These are phyloP conservation scores for Clinocottus analis DNA, from an alignment of 2,113 vertebrate genomes.

Conservation along the genomic window DNA sequence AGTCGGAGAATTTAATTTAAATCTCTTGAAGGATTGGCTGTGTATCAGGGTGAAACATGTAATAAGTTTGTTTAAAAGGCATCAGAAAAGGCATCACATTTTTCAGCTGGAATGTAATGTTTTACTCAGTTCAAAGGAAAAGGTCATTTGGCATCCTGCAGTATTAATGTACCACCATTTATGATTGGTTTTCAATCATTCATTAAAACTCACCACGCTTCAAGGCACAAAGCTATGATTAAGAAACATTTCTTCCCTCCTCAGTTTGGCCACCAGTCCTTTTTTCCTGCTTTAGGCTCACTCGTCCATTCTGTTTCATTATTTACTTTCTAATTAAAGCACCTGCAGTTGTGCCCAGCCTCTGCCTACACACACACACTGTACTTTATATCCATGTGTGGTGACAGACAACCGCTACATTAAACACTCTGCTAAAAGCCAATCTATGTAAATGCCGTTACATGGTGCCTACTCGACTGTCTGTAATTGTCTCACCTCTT, in stretches of 20 bases:
- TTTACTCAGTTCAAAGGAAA: slow-evolving; percentile 71
- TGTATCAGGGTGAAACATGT: slow-evolving; percentile 25
- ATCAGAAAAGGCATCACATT: slow-evolving; percentile 31
- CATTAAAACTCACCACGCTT: slow-evolving; percentile 83
- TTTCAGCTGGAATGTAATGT: slow-evolving; percentile 74
- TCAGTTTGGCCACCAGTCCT: slow-evolving; percentile 61
- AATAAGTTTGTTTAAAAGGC: slow-evolving; percentile 24
- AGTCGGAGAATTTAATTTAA: slow-evolving; percentile 72
- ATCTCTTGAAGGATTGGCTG: slow-evolving; percentile 55
- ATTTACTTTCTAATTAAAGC: slow-evolving; percentile 81
- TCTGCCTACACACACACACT: slow-evolving; percentile 32
- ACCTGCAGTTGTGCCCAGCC: slow-evolving; percentile 59
- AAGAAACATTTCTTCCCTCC: slow-evolving; percentile 71
- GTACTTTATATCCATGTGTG: slow-evolving; percentile 42
- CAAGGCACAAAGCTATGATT: slow-evolving; percentile 82
- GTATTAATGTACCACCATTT: slow-evolving; percentile 78
- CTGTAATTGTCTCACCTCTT: not conserved
- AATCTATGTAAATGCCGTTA: slow-evolving; percentile 27
- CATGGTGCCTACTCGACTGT: slow-evolving; percentile 10
- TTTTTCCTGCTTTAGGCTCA: slow-evolving; percentile 48
- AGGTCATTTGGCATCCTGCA: slow-evolving; percentile 76
- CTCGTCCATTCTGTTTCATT: slow-evolving; percentile 67
- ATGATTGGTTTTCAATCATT: slow-evolving; percentile 86
- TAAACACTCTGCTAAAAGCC: slow-evolving; percentile 12
- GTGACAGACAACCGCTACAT: slow-evolving; percentile 31